Evolutionary conservation across 2,888 invertebrate species (phyloP).

Genomic region (Trilocha varians): DNA sequence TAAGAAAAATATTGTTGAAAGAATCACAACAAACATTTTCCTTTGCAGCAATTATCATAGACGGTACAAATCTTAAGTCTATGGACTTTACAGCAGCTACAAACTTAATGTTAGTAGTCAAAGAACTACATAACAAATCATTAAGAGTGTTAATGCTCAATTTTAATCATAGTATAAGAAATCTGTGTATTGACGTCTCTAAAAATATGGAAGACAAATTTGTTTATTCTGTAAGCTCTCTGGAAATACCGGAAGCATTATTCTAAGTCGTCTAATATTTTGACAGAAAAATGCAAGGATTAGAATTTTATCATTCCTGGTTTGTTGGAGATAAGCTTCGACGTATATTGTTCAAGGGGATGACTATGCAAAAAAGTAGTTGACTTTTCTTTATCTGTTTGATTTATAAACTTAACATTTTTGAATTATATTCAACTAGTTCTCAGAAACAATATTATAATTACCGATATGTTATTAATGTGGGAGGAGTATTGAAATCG

Average conservation of each 20-base stretch:
- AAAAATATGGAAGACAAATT: conserved; percentile 31
- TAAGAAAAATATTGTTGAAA: conserved; percentile 32
- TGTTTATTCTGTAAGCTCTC: conserved; percentile 25
- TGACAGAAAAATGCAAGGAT: too few species aligned
- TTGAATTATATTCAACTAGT: too few species aligned
- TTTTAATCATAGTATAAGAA: conserved; percentile 35
- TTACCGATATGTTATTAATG: too few species aligned
- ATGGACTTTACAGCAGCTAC: conserved; percentile 54
- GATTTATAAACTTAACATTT: too few species aligned
- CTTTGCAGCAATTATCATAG: conserved; percentile 35
- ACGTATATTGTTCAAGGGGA: too few species aligned
- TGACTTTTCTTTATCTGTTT: too few species aligned
- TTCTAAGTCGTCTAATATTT: conserved; percentile 22
- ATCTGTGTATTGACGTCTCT: conserved; percentile 40
- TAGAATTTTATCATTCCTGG: too few species aligned
- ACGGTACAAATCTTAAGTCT: conserved; percentile 39
- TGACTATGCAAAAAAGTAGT: too few species aligned
- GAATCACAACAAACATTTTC: conserved; percentile 20
- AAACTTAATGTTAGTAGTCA: conserved; percentile 43
- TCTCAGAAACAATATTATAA: too few species aligned
- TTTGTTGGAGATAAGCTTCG: too few species aligned
- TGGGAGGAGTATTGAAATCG: too few species aligned
- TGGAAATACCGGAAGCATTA: conserved; percentile 26
- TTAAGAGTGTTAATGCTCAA: conserved; percentile 40
- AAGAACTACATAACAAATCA: conserved; percentile 42